Evolutionary conservation across 2,113 vertebrate genomes (phyloP), one percentile per base, ranked within the genome.

Genomic region (Colius striatus): DNA sequence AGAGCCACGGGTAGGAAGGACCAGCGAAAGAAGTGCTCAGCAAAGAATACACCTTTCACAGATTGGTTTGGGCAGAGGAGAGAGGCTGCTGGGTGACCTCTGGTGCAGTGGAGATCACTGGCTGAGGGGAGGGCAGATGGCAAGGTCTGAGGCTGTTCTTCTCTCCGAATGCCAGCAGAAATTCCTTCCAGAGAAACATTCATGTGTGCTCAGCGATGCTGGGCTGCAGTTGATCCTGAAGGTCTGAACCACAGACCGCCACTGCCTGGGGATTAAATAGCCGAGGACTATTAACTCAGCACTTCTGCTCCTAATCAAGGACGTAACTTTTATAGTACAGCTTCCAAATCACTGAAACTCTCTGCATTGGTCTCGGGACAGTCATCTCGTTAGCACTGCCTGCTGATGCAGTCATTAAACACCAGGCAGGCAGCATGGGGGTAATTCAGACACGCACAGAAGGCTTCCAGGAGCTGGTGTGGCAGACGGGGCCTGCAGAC

Each of bases 361-460:
- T 36, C 4, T 71, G 6, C 7, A 1, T 8, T 0, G 23, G 6
- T 61, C 85, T 71, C 89, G 30, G 67, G 67, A 53, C 47, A 51
- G 27, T 17, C 85, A 41, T 25, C 76, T 78, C 10, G 3, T 62
- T 79, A 71, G 21, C 1, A 2, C 51, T n/a, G 71, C 67, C 34
- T 16, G 36, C 74, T 63, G 43, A 6, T 32, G 60, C 47, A 1
- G 45, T 55, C 62, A 0, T 29, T 2, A 58, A 38, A 18, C 7
- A 1, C 70, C 2, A 38, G 21, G 21, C 71, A 71, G 55, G 16
- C 51, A 72, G 65, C 0, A 5, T 16, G 34, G 29, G 66, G 34
- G 3, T 2, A 12, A 74, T 19, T 43, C 23, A 41, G 29, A 48
- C 27, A 0, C 4, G 5, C 32, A 10, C 6, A 6, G 16, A 30